phyloP scores from a whole-genome alignment of 2,797 vertebrate species.

The Glossophaga mutica region DNA sequence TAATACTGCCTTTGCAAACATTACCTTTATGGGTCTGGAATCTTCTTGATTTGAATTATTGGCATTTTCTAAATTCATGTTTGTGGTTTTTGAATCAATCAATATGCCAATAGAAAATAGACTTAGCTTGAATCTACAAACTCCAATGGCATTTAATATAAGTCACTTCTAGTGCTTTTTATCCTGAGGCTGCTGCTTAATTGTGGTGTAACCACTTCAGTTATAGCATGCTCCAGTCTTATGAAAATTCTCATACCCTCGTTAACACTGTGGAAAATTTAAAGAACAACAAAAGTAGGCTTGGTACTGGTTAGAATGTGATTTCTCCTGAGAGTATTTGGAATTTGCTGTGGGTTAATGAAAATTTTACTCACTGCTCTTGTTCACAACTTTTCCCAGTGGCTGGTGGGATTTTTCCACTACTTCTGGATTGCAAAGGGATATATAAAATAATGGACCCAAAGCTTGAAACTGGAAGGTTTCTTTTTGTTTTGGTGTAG shows the following conservation, averaged over 20 bases:
- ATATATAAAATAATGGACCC: background rate
- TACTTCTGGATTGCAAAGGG: background rate
- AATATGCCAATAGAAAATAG: background rate
- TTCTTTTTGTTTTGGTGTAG: background rate
- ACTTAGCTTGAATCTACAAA: background rate
- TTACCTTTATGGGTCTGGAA: background rate
- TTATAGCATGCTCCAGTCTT: background rate
- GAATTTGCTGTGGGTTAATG: constrained; percentile 46
- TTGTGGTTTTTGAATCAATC: background rate
- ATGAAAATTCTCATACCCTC: constrained; percentile 32
- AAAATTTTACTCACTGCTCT: constrained; percentile 35
- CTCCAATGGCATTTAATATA: background rate
- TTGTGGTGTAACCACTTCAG: constrained; percentile 24
- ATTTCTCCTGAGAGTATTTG: constrained; percentile 52
- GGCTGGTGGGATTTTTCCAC: constrained; percentile 14
- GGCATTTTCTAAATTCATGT: background rate
- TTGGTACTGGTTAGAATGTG: background rate
- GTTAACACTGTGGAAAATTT: constrained; percentile 56
- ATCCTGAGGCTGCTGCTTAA: background rate
- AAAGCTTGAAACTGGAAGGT: background rate
- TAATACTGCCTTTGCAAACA: constrained; percentile 19
- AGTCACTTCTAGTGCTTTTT: background rate
- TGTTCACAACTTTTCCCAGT: background rate
- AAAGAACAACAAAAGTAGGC: constrained; percentile 38
- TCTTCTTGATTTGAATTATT: background rate